Percentiles rank a stretch among this genome's conserved stretches.
Evolutionary conservation across 2,888 invertebrate genomes (phyloP).

Genomic region (Gari tellinella): DNA sequence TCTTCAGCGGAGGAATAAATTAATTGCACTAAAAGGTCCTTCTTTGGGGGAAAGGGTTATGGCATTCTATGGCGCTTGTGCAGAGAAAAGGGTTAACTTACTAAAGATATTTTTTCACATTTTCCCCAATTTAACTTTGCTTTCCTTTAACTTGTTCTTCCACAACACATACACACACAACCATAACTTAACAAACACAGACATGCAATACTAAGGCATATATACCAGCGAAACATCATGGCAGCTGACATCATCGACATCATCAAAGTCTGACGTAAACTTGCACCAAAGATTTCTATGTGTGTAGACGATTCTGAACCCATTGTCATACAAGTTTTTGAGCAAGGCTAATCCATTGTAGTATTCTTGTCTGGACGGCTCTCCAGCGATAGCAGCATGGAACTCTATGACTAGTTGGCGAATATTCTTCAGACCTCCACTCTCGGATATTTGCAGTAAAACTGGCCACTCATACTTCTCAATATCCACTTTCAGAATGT

Average conservation of each 20-base stretch:
- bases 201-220: slow-evolving; percentile 18
- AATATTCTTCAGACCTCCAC: slow-evolving; percentile 58
- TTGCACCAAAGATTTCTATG: slow-evolving; percentile 72
- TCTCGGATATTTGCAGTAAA: slow-evolving; percentile 62
- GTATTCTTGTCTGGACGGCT: slow-evolving; percentile 69
- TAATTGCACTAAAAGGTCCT: no score
- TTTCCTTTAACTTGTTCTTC: no score
- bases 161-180: no score
- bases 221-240: slow-evolving; percentile 69
- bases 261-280: slow-evolving; percentile 66
- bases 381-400: slow-evolving; percentile 67
- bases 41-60: no score
- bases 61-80: no score
- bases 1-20: no score
- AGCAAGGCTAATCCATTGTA: slow-evolving; percentile 65
- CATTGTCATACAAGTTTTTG: slow-evolving; percentile 66
- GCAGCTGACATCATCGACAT: slow-evolving; percentile 65
- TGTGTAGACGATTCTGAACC: slow-evolving; percentile 72
- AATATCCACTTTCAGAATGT: slow-evolving; percentile 73
- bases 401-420: slow-evolving; percentile 72
- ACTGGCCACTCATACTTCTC: slow-evolving; percentile 77
- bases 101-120: no score
- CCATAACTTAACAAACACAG: no score
- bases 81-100: no score
- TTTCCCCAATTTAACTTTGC: no score